These are phyloP conservation scores for Ciona savignyi DNA, from an alignment of 23 tunicate genomes.

Conservation along the genomic window DNA sequence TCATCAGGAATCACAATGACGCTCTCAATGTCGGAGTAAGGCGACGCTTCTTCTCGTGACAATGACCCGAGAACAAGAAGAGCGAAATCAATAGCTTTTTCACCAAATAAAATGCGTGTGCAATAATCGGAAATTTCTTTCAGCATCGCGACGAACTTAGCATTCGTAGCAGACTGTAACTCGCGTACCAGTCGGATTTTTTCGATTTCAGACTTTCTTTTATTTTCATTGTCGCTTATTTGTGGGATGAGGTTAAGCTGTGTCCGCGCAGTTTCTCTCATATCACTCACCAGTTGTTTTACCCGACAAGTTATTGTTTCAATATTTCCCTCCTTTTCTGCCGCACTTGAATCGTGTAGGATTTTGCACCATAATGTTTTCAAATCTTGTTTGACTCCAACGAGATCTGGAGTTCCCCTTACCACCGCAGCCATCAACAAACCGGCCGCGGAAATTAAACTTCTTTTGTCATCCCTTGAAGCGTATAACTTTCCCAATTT, in stretches of 20 bases:
- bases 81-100: slow-evolving; percentile 27
- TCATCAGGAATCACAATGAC: too few relatives aligned
- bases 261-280: neutral
- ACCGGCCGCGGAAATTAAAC: too few relatives aligned
- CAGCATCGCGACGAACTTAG: slow-evolving; percentile 21
- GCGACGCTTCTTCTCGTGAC: slow-evolving; percentile 26
- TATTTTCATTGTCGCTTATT: neutral
- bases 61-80: slow-evolving; percentile 42
- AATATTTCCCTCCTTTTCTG: neutral
- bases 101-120: slow-evolving; percentile 11
- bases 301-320: neutral
- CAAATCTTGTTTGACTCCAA: too few relatives aligned
- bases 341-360: too few relatives aligned
- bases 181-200: neutral
- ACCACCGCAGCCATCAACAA: too few relatives aligned
- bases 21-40: too few relatives aligned
- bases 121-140: slow-evolving; percentile 16
- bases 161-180: neutral
- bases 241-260: neutral
- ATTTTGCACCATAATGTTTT: too few relatives aligned
- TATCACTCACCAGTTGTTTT: neutral
- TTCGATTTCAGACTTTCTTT: neutral
- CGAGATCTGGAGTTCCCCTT: too few relatives aligned
- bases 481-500: too few relatives aligned
- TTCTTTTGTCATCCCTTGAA: too few relatives aligned